Base-by-base conservation (phyloP, 2,113 vertebrate genomes). In the Peromyscus maniculatus region DNA sequence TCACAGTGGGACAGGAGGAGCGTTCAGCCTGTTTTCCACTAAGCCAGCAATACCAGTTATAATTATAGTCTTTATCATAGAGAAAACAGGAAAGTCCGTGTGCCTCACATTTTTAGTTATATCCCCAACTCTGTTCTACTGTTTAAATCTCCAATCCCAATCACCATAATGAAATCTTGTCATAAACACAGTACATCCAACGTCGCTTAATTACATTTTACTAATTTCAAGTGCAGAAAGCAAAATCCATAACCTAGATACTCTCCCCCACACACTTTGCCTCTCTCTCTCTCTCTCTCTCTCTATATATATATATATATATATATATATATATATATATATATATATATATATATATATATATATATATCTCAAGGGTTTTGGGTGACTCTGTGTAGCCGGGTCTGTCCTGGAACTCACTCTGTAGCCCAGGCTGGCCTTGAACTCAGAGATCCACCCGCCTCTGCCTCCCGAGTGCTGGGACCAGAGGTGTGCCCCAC, bases 11-110 rank as follows among this genome's bases (percentile, higher is more conserved):
- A 98, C 94, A 88, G 91, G 17, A 5, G 92, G 62, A 15, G 39
- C 64, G 93, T 84, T 15, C 31, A 8, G n/a, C 0, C 5, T 15
- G 19, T 80, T 96, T 95, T 82, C 59, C 92, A 91, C 49, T 93
- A 91, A 93, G 59, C 72, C n/a, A 97, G 72, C 49, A 92, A 92
- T 74, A 22, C 90, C 49, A 75, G 10, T 90, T 55, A 39, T 6
- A 91, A 71, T 52, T 82, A 84, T 39, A 78, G 9, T 93, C 87
- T 39, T 33, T 55, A 67, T 15, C 80, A 69, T 55, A 89, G 16
- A 96, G 52, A 49, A 93, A 94, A 80, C 22, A 67, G 62, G 52
- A 52, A 96, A 89, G 74, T 91, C 52, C 11, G 3, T 55, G 19
- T 80, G 62, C 11, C 46, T 31, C 82, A 9, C 5, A 19, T 26